These are phyloP conservation scores for Pholis gunnellus DNA, from an alignment of 2,113 vertebrate genomes.

Conservation along the genomic window DNA sequence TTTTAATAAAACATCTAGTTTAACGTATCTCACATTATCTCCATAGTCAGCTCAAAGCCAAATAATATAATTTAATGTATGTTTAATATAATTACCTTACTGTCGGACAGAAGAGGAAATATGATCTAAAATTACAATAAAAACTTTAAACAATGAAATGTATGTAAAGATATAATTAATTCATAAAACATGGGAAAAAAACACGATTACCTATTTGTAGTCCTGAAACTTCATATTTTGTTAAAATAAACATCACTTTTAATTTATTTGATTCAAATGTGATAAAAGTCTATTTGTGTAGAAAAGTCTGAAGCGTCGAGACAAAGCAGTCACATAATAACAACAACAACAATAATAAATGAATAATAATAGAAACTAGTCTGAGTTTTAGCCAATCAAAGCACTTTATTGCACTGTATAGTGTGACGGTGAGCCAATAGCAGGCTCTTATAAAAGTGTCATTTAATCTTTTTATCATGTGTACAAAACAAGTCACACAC, in stretches of 20 bases:
- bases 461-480: conserved; percentile 86
- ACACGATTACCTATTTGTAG: background rate
- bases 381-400: conserved; percentile 83
- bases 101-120: background rate
- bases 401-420: conserved; percentile 89
- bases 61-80: too few species aligned
- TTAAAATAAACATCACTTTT: too few species aligned
- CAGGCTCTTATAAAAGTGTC: conserved; percentile 88
- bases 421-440: conserved; percentile 83
- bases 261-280: background rate
- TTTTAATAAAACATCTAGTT: too few species aligned
- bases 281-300: background rate
- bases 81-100: too few species aligned
- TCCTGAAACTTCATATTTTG: too few species aligned
- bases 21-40: too few species aligned
- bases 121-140: background rate
- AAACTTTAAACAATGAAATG: background rate
- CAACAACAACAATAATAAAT: background rate
- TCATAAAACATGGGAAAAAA: background rate
- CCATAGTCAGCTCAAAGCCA: too few species aligned
- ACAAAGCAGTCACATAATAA: background rate
- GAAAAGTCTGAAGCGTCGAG: background rate
- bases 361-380: conserved; percentile 17
- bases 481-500: conserved; percentile 89
- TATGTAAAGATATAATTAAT: background rate